Evolutionary conservation across 2,888 invertebrate species (phyloP), one percentile per base, ranked within the genome.

Genomic region (Unio delphinus): DNA sequence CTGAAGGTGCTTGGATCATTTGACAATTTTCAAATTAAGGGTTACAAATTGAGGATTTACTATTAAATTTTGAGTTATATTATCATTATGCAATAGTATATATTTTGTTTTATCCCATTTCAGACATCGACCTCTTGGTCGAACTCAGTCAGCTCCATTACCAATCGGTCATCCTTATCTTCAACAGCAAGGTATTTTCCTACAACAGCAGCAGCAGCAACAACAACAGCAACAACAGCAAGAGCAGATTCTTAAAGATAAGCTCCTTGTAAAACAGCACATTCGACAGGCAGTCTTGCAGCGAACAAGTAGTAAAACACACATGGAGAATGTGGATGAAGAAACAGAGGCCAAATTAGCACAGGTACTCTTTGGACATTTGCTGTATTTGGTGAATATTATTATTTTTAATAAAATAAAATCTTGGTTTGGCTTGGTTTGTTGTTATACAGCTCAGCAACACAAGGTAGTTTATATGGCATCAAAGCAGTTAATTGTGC

Each of bases 101-200:
- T 67, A 61, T 5, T 57, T n/a, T 61, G 6, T 67, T 4, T 56
- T 61, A 17, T 57, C 17, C 17, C 28, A 34, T 78, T 92, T 92
- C 91, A 94, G 93, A 83, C 95, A 95, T 85, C 91, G 96, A 66
- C 96, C 96, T 55, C 92, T 97, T 83, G 96, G 96, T 72, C 94
- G 98, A 88, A 98, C 98, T 71, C 97, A 98, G 91, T 97, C 97
- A 62, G 97, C 97, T 4, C 96, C 96, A 1, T 91, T 96, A 82
- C 96, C 96, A 45, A 91, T 97, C 69, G 96, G 96, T 1, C 96
- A 96, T 91, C 96, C 96, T 34, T 94, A 95, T 92, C 92, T 96
- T 68, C 91, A 90, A 79, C 87, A 86, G 68, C 85, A 85, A 65
- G 83, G 80, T 60, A 75, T 85, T 69, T 70, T 85, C 60, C 77